A percentile compares a stretch with the other conserved stretches of the same genome.
Evolutionary conservation across 2,113 vertebrate species (phyloP).

Genomic region (Coracopsis vasa): DNA sequence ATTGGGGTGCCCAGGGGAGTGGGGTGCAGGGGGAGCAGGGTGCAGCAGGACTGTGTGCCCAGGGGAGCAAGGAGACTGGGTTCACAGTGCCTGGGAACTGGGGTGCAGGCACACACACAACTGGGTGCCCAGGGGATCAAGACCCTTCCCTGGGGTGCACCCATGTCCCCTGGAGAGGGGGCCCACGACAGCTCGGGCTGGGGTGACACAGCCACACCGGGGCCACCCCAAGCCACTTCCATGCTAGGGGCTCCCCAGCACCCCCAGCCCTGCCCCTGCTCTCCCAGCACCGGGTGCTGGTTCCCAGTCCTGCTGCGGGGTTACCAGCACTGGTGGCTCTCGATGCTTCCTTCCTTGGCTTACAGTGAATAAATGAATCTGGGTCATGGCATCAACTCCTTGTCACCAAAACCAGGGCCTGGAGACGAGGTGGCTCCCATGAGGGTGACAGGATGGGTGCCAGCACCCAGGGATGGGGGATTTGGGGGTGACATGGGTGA

Average conservation of each 20-base stretch:
- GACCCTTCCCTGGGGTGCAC: background rate
- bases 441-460: rapidly evolving
- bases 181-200: rapidly evolving
- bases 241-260: background rate
- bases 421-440: background rate
- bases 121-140: background rate
- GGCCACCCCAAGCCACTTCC: background rate
- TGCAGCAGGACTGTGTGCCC: no score
- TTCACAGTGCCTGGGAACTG: background rate
- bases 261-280: background rate
- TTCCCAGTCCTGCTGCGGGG: background rate
- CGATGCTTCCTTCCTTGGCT: rapidly evolving
- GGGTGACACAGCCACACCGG: background rate
- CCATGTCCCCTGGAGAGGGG: background rate
- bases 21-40: no score
- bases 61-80: background rate
- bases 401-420: background rate
- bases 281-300: background rate
- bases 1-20: background rate
- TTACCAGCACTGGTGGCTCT: rapidly evolving
- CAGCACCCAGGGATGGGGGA: rapidly evolving
- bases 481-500: background rate
- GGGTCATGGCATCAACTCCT: background rate
- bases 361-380: background rate
- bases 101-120: background rate